phyloP scores from a whole-genome alignment of 2,113 vertebrate genomes.

The Copsychus sechellarum region DNA sequence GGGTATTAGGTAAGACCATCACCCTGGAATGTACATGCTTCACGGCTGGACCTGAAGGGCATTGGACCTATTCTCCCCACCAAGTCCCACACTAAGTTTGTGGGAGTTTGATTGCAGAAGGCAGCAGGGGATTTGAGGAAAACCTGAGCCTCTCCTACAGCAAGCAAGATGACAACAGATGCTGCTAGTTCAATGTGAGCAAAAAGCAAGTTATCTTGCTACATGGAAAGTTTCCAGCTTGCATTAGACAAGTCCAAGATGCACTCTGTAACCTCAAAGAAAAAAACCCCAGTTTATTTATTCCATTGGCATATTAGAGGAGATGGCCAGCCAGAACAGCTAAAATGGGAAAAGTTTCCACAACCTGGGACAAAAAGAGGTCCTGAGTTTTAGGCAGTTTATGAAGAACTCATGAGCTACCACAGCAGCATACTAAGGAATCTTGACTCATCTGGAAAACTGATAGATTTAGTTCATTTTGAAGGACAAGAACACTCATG shows the following conservation, averaged over 20 bases:
- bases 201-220: slow-evolving; percentile 23
- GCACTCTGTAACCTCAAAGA: neutral
- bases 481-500: neutral
- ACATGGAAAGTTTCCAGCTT: neutral
- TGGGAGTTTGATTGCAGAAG: neutral
- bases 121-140: neutral
- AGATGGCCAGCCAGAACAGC: neutral
- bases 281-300: neutral
- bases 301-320: neutral
- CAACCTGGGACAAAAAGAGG: neutral
- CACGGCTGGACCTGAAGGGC: neutral
- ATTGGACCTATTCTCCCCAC: neutral
- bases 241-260: slow-evolving; percentile 1
- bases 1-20: neutral
- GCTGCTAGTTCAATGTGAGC: neutral
- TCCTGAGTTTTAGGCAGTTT: neutral
- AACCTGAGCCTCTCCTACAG: neutral
- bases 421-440: neutral
- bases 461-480: neutral
- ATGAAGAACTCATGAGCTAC: slow-evolving; percentile 47
- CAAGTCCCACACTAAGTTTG: neutral
- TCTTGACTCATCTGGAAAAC: neutral
- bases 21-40: neutral
- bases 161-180: neutral
- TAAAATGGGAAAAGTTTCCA: neutral